These are phyloP conservation scores for Drosophila kanapiae DNA, from an alignment of 1,140 invertebrate genomes.

Conservation along the genomic window DNA sequence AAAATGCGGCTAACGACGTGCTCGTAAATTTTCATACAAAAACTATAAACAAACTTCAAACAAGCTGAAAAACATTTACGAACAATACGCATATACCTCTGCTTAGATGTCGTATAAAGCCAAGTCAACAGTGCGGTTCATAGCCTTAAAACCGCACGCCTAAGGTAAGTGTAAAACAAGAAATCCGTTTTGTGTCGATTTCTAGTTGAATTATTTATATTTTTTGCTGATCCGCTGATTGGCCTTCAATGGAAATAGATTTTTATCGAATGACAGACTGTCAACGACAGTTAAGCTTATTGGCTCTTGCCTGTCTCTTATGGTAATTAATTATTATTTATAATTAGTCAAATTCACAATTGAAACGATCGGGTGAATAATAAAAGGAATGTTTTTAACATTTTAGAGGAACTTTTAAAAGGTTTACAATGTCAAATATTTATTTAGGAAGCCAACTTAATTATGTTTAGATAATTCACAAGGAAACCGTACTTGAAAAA, in stretches of 20 bases:
- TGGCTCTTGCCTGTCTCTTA: not conserved
- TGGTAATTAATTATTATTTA: constrained; percentile 22
- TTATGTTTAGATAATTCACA: not conserved
- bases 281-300: constrained; percentile 11
- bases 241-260: not conserved
- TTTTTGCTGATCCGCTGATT: constrained; percentile 18
- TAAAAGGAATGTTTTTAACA: not conserved
- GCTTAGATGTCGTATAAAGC: constrained; percentile 30
- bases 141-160: constrained; percentile 10
- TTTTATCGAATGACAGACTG: constrained; percentile 26
- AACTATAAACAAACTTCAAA: constrained; percentile 36
- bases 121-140: constrained; percentile 37
- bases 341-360: not conserved
- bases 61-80: constrained; percentile 48
- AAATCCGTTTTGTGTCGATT: not conserved
- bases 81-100: constrained; percentile 59
- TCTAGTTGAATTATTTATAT: constrained; percentile 10
- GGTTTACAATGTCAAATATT: not conserved
- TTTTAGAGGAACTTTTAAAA: not conserved
- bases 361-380: not conserved
- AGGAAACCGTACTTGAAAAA: not conserved
- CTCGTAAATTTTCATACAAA: constrained; percentile 74
- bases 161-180: constrained; percentile 1
- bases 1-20: constrained; percentile 51
- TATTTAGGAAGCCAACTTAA: no score